A percentile compares a stretch with the other conserved stretches of the same genome.
phyloP scores from a whole-genome alignment of 2,113 vertebrate species.

The Suncus etruscus region DNA sequence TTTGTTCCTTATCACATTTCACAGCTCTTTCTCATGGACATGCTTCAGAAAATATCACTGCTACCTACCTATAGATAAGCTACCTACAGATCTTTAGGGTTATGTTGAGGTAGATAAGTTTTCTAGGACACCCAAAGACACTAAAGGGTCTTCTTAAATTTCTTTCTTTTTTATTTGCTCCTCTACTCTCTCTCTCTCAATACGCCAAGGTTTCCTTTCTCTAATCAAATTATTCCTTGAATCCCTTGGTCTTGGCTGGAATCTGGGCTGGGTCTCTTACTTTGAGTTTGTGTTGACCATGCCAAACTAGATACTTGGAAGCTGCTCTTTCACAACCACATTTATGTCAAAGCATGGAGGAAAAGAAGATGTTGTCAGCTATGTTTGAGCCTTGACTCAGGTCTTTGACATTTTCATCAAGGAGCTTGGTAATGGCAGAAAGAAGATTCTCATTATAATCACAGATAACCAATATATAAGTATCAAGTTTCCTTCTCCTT shows the following conservation, averaged over 20 bases:
- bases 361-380: slow-evolving; percentile 25
- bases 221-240: background rate
- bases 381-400: slow-evolving; percentile 44
- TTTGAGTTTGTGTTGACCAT: slow-evolving; percentile 46
- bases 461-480: slow-evolving; percentile 18
- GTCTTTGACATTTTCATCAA: slow-evolving; percentile 63
- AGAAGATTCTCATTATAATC: slow-evolving; percentile 19
- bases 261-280: slow-evolving; percentile 46
- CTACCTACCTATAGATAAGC: no score
- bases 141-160: background rate
- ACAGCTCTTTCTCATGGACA: background rate
- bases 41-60: background rate
- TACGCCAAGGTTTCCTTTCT: slow-evolving; percentile 34
- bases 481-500: background rate
- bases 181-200: background rate
- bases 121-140: background rate
- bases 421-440: slow-evolving; percentile 24
- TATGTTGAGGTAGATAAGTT: background rate
- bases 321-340: slow-evolving; percentile 43
- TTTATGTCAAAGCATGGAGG: slow-evolving; percentile 55
- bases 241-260: background rate
- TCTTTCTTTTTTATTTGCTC: background rate
- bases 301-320: slow-evolving; percentile 45
- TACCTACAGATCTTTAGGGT: background rate
- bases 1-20: background rate